phyloP scores from a whole-genome alignment of 1,140 invertebrate genomes.

The Bilobella aurantiaca region DNA sequence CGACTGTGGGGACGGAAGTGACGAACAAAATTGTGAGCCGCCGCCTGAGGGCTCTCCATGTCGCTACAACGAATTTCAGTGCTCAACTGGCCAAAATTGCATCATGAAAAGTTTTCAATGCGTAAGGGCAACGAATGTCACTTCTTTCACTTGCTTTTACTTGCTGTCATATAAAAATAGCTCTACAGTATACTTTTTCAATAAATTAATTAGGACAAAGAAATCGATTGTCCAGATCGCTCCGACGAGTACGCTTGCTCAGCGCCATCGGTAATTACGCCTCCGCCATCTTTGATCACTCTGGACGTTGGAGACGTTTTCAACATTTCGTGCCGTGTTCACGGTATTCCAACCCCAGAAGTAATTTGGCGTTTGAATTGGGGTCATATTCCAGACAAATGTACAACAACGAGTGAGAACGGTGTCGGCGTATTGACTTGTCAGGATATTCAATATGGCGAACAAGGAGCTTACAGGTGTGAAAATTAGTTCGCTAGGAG shows the following conservation, averaged over 20 bases:
- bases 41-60: slow-evolving; percentile 56
- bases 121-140: background rate
- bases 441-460: slow-evolving; percentile 56
- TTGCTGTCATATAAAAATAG: too few species aligned
- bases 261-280: background rate
- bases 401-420: slow-evolving; percentile 57
- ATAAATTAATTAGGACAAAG: too few species aligned
- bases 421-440: slow-evolving; percentile 76
- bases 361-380: slow-evolving; percentile 95
- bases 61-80: slow-evolving; percentile 69
- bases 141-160: slow-evolving; percentile 40
- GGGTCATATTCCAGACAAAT: slow-evolving; percentile 85
- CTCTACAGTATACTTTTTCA: too few species aligned
- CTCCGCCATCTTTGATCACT: slow-evolving; percentile 29
- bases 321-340: slow-evolving; percentile 57
- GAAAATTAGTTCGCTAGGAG: background rate
- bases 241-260: slow-evolving; percentile 21
- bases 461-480: slow-evolving; percentile 76
- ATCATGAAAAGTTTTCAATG: slow-evolving; percentile 55
- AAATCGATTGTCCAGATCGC: slow-evolving; percentile 73
- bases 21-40: slow-evolving; percentile 46
- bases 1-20: slow-evolving; percentile 61
- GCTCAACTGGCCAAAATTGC: slow-evolving; percentile 66
- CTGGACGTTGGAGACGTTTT: slow-evolving; percentile 62
- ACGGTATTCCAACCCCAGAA: slow-evolving; percentile 59